Evolutionary conservation across 2,113 vertebrate species (phyloP).

Genomic region (Girardinichthys multiradiatus): DNA sequence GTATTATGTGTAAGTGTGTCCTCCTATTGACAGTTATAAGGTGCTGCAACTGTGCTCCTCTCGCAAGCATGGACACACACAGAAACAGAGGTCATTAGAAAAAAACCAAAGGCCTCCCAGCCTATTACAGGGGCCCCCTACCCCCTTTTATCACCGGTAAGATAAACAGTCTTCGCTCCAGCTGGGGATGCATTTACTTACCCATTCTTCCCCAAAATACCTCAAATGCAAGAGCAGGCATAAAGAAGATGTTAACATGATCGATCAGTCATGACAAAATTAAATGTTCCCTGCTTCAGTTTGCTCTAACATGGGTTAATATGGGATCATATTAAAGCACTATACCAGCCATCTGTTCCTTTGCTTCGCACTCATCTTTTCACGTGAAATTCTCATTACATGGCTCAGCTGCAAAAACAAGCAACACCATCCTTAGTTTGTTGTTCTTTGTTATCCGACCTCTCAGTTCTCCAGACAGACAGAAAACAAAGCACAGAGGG

Average conservation of each 20-base stretch:
- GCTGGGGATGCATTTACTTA: constrained; percentile 49
- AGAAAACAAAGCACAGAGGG: constrained; percentile 9
- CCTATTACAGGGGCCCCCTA: constrained; percentile 62
- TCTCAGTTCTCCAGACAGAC: constrained; percentile 40
- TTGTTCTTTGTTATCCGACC: constrained; percentile 53
- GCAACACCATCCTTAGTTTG: constrained; percentile 50
- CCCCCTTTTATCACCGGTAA: constrained; percentile 67
- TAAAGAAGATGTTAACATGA: constrained; percentile 5
- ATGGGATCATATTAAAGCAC: constrained; percentile 28
- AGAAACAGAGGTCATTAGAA: constrained; percentile 57
- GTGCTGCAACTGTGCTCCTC: constrained; percentile 35
- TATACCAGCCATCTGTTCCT: constrained; percentile 56
- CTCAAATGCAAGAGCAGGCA: constrained; percentile 9
- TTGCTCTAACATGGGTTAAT: constrained; percentile 30
- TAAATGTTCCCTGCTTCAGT: neutral
- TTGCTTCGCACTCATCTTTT: constrained; percentile 20
- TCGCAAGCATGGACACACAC: constrained; percentile 26
- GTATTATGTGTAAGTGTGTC: constrained; percentile 64
- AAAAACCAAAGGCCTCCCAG: constrained; percentile 65
- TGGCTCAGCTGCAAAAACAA: constrained; percentile 54
- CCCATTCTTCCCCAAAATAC: constrained; percentile 1
- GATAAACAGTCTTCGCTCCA: constrained; percentile 72
- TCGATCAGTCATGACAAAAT: constrained; percentile 12
- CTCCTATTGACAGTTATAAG: constrained; percentile 62
- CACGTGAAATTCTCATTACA: constrained; percentile 59